Conservation (phyloP, 1,140 invertebrate species). For the Drosophila carrolli region DNA sequence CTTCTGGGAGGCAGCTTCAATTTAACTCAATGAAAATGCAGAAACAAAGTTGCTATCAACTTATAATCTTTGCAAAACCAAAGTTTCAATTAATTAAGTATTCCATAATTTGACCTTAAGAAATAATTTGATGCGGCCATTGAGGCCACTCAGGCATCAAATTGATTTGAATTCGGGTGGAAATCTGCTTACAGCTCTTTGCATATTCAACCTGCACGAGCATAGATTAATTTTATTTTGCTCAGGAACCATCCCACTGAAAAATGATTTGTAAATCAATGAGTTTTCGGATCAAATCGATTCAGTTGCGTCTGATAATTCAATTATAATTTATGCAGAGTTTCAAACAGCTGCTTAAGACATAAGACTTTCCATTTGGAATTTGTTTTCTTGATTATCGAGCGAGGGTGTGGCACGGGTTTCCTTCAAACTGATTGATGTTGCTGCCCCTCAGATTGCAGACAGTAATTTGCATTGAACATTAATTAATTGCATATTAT, state of each 20-base stretch:
- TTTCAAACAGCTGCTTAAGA: conserved; percentile 37
- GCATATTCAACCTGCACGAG: conserved; percentile 47
- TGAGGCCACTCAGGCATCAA: conserved; percentile 25
- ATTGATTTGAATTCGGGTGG: conserved; percentile 21
- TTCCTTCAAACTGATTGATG: conserved; percentile 50
- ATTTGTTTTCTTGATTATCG: conserved; percentile 27
- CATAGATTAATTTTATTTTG: conserved; percentile 39
- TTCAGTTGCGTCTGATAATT: conserved; percentile 48
- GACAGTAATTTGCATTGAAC: conserved; percentile 76
- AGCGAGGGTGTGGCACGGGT: conserved; percentile 10
- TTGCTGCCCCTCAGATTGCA: conserved; percentile 40
- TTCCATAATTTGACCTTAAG: conserved; percentile 22
- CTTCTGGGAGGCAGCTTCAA: neutral
- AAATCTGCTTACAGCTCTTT: conserved; percentile 46
- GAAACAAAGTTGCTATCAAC: neutral
- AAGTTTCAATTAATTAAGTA: conserved; percentile 27
- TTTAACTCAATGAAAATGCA: conserved; percentile 13
- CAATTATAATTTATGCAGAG: conserved; percentile 58
- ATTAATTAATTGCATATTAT: conserved; percentile 80
- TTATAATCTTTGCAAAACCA: conserved; percentile 15
- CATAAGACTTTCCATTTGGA: conserved; percentile 34
- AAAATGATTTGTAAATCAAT: conserved; percentile 58
- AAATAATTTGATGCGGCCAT: conserved; percentile 22
- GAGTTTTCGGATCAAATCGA: conserved; percentile 22
- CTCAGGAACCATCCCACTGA: conserved; percentile 4